Percentiles rank a stretch among this genome's conserved stretches.
phyloP scores from a whole-genome alignment of 2,797 vertebrate species.

The Toxotes lorentzi region DNA sequence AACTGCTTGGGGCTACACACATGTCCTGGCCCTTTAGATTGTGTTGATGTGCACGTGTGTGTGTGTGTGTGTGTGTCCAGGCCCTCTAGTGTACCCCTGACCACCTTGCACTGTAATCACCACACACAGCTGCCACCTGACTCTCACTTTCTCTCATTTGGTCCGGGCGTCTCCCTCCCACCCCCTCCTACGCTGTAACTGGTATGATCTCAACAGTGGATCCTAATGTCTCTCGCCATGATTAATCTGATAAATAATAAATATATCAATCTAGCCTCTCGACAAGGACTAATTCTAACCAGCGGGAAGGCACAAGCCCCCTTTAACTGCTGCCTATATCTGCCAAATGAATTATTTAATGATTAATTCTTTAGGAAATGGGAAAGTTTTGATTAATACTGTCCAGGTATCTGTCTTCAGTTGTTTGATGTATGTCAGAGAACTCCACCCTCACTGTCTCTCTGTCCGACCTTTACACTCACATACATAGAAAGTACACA shows the following conservation, averaged over 20 bases:
- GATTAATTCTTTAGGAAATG: slow-evolving; percentile 99
- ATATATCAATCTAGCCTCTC: slow-evolving; percentile 99
- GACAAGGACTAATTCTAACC: slow-evolving; percentile 99
- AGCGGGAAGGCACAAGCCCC: slow-evolving; percentile 95
- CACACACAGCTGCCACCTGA: slow-evolving; percentile 82
- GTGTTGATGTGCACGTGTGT: slow-evolving; percentile 50
- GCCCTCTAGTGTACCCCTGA: slow-evolving; percentile 80
- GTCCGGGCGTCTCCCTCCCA: slow-evolving; percentile 26
- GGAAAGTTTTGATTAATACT: slow-evolving; percentile 99
- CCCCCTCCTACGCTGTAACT: slow-evolving; percentile 70
- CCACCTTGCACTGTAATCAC: slow-evolving; percentile 84
- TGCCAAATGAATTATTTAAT: slow-evolving; percentile 99
- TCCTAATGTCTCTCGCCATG: slow-evolving; percentile 94
- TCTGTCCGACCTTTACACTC: slow-evolving; percentile 57
- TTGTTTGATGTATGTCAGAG: slow-evolving; percentile 99
- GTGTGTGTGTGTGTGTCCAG: slow-evolving; percentile 54
- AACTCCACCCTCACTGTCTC: slow-evolving; percentile 85
- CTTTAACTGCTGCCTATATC: slow-evolving; percentile 95
- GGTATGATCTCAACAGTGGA: slow-evolving; percentile 87
- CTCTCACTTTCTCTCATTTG: slow-evolving; percentile 51
- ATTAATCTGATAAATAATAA: slow-evolving; percentile 99
- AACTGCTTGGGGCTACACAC: slow-evolving; percentile 77
- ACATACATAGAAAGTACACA: slow-evolving; percentile 22
- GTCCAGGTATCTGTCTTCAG: slow-evolving; percentile 91
- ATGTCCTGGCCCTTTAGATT: slow-evolving; percentile 64